A percentile compares a stretch with the other conserved stretches of the same genome.
Conservation (phyloP, 2,113 vertebrate genomes). For the Malurus cyaneus region DNA sequence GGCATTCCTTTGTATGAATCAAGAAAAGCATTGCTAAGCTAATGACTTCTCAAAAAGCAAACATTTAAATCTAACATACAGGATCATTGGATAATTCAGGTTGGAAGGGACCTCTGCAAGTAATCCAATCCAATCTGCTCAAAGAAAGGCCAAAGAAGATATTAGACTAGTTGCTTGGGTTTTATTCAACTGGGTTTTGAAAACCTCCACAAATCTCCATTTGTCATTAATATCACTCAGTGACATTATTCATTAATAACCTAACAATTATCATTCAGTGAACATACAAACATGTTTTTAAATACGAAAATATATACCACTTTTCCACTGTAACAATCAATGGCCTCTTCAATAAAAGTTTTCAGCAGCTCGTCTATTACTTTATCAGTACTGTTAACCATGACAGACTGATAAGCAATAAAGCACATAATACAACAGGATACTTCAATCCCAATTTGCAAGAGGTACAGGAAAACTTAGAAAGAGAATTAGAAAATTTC, state of each 20-base stretch:
- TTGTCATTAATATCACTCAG: background rate
- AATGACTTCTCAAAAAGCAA: background rate
- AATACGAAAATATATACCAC: background rate
- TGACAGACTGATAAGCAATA: background rate
- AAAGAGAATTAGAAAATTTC: too few species aligned
- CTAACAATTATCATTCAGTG: background rate
- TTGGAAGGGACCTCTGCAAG: background rate
- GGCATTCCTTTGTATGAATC: background rate
- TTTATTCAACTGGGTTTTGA: background rate
- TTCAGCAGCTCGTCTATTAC: background rate
- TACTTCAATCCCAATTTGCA: background rate
- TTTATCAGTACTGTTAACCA: background rate
- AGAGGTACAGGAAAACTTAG: background rate
- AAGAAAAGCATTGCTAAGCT: background rate
- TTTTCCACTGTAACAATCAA: background rate
- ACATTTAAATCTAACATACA: background rate
- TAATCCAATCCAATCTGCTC: background rate
- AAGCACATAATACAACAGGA: background rate
- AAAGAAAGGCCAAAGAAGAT: background rate
- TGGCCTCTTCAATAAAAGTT: background rate
- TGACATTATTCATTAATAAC: background rate
- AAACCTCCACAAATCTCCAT: background rate
- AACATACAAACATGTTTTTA: background rate
- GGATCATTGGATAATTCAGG: background rate
- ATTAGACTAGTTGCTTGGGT: accelerated